phyloP scores from a whole-genome alignment of 1,140 invertebrate genomes.

The Cydia fagiglandana region DNA sequence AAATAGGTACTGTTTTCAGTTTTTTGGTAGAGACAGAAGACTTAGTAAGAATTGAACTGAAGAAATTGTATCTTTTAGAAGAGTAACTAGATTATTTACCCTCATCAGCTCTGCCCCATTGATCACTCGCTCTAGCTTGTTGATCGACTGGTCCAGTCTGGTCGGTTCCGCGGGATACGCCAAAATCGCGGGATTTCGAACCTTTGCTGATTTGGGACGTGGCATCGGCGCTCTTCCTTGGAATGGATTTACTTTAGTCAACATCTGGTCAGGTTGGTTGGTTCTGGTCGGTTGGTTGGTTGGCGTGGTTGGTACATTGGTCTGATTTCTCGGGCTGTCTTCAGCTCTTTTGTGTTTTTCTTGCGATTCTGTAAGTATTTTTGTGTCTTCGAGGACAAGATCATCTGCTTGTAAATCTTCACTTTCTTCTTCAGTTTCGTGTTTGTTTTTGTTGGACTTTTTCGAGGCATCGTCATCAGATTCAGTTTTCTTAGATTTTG shows the following conservation, averaged over 20 bases:
- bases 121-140: slow-evolving; percentile 58
- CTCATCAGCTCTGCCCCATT: slow-evolving; percentile 56
- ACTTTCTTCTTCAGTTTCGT: slow-evolving; percentile 33
- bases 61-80: too few relatives aligned
- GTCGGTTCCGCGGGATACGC: slow-evolving; percentile 28
- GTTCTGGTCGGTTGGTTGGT: too few relatives aligned
- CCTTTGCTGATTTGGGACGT: not conserved
- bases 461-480: slow-evolving; percentile 32
- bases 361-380: not conserved
- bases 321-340: not conserved
- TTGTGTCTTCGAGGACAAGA: slow-evolving; percentile 37
- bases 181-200: not conserved
- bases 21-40: too few relatives aligned
- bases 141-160: slow-evolving; percentile 50
- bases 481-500: slow-evolving; percentile 35
- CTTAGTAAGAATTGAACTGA: too few relatives aligned
- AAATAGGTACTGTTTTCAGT: too few relatives aligned
- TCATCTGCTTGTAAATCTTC: slow-evolving; percentile 45
- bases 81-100: slow-evolving; percentile 41
- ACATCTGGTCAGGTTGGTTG: not conserved
- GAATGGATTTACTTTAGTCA: not conserved
- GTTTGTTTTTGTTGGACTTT: slow-evolving; percentile 20
- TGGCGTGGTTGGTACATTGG: not conserved
- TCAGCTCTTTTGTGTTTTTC: not conserved
- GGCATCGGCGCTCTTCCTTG: slow-evolving; percentile 11